Conservation (phyloP, 2,888 invertebrate genomes). For the Sisyra nigra region DNA sequence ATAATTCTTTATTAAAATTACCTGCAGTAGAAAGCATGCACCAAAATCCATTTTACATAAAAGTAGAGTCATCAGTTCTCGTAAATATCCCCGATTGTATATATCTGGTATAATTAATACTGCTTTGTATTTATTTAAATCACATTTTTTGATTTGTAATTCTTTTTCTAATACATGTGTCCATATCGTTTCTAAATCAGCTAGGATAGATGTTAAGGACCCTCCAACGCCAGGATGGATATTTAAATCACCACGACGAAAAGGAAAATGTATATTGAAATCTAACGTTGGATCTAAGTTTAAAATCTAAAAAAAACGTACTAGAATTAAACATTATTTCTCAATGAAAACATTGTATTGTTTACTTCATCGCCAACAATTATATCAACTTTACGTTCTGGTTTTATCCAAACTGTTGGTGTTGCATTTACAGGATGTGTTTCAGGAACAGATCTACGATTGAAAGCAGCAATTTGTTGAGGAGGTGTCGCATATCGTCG, state of each 20-base stretch:
- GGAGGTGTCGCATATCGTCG: constrained; percentile 73
- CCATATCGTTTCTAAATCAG: constrained; percentile 83
- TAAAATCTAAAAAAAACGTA: constrained; percentile 30
- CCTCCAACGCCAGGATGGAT: constrained; percentile 72
- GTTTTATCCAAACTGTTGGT: constrained; percentile 37
- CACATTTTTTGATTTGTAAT: constrained; percentile 53
- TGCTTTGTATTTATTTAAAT: constrained; percentile 65
- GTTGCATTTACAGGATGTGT: constrained; percentile 36
- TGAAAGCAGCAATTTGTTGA: constrained; percentile 78
- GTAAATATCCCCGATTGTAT: constrained; percentile 70
- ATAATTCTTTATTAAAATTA: constrained; percentile 24
- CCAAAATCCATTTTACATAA: constrained; percentile 72
- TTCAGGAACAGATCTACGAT: constrained; percentile 62
- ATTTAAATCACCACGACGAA: constrained; percentile 75
- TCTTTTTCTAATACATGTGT: constrained; percentile 58
- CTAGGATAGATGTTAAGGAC: constrained; percentile 65
- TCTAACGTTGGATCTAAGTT: constrained; percentile 48
- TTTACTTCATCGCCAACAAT: constrained; percentile 63
- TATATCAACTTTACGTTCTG: constrained; percentile 43
- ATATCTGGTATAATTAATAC: constrained; percentile 82
- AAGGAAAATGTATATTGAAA: constrained; percentile 83
- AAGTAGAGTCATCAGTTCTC: constrained; percentile 67
- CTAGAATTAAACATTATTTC: background rate
- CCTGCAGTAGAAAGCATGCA: constrained; percentile 69
- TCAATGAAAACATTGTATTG: background rate